Evolutionary conservation across 2,888 invertebrate species (phyloP), one percentile per base, ranked within the genome.

Genomic region (Cephus sareptanus): DNA sequence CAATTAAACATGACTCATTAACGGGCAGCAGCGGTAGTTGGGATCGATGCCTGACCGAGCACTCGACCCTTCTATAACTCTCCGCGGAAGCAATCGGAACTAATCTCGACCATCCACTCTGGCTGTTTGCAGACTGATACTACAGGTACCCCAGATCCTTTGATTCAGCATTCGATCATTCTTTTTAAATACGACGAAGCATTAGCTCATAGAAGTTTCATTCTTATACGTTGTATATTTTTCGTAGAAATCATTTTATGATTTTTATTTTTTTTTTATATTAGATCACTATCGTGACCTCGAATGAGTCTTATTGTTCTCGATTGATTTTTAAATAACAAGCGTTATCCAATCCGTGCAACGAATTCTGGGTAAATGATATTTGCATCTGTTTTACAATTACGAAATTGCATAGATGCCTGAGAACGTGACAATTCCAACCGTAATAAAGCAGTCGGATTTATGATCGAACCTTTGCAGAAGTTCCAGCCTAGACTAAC

Each of bases 1-100:
- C 91, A 91, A 91, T 91, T 91, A 91, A 91, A 91, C 91, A 91
- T 91, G 91, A 91, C 91, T 91, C 91, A 91, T 91, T 91, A 91
- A 91, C 91, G 90, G 90, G 86, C 87, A 87, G 88, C 87, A 88
- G 87, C 83, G 88, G 88, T 87, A 89, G 88, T 86, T 83, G 84
- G 89, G 89, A 89, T 89, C 89, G 90, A 89, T 89, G 88, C 76
- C 68, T 85, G 83, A 84, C 84, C 84, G 82, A 79, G 81, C 76
- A 76, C 79, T 80, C 81, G 81, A 82, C 86, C 84, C 85, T 87
- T 85, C 86, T 86, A 88, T 87, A 88, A 89, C 85, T 87, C 87
- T 83, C 83, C 79, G 79, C 83, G 84, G 86, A 82, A 82, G 87
- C 89, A 89, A 90, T 90, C 88, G 89, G 87, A 88, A 89, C 89